phyloP scores from a whole-genome alignment of 2,888 invertebrate species.

The Leptopilina myrica region DNA sequence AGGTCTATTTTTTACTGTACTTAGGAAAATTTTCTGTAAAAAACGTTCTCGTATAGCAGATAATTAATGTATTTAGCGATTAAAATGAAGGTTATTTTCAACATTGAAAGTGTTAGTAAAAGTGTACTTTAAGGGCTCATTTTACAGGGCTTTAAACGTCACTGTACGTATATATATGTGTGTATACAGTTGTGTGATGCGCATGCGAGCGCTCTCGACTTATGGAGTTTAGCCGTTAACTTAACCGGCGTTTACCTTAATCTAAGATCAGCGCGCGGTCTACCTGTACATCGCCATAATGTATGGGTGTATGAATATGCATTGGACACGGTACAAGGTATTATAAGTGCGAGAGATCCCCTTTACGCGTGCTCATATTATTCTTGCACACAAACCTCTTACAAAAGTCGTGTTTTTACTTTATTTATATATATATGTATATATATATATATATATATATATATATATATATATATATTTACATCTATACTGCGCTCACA shows the following conservation, averaged over 20 bases:
- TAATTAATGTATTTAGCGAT: not conserved
- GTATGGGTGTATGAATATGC: conserved; percentile 76
- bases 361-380: conserved; percentile 56
- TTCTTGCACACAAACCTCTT: conserved; percentile 24
- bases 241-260: conserved; percentile 78
- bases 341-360: conserved; percentile 52
- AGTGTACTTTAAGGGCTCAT: conserved; percentile 1
- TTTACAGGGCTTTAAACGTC: conserved; percentile 34
- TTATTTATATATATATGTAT: too few relatives aligned
- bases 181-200: conserved; percentile 61
- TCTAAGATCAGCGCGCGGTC: conserved; percentile 74
- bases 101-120: not conserved
- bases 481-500: not conserved
- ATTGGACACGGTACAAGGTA: conserved; percentile 73
- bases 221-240: conserved; percentile 76
- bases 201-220: conserved; percentile 73
- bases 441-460: too few relatives aligned
- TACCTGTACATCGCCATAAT: conserved; percentile 69
- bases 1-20: too few relatives aligned
- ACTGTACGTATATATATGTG: not conserved
- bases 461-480: too few relatives aligned
- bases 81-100: not conserved
- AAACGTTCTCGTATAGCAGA: too few relatives aligned
- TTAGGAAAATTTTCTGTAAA: too few relatives aligned
- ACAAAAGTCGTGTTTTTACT: not conserved